A percentile compares a stretch with the other conserved stretches of the same genome.
Evolutionary conservation across 2,888 invertebrate genomes (phyloP).

Genomic region (Kryphioiulus occultus): DNA sequence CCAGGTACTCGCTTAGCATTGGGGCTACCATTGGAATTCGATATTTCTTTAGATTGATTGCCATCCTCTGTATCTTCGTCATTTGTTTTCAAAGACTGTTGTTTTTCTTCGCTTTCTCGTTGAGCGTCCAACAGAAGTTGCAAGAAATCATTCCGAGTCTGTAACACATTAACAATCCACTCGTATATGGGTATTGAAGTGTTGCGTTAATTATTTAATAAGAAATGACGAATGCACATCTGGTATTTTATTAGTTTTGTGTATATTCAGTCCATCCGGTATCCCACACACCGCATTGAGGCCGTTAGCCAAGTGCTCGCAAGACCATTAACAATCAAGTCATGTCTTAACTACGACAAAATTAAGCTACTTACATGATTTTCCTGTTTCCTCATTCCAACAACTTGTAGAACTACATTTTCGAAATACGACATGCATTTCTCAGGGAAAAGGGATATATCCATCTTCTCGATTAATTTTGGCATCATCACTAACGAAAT

Average conservation of each 20-base stretch:
- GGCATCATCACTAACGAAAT: slow-evolving; percentile 33
- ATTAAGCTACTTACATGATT: slow-evolving; percentile 41
- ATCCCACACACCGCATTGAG: too few relatives aligned
- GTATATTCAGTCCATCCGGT: too few relatives aligned
- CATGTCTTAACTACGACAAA: too few relatives aligned
- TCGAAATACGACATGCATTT: slow-evolving; percentile 45
- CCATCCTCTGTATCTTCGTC: not conserved
- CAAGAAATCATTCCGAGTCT: slow-evolving; percentile 46
- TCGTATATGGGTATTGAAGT: too few relatives aligned
- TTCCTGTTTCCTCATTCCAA: slow-evolving; percentile 6
- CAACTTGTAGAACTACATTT: slow-evolving; percentile 44
- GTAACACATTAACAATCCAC: not conserved
- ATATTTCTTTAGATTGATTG: not conserved
- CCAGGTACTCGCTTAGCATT: not conserved
- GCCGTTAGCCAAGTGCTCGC: too few relatives aligned
- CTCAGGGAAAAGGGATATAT: slow-evolving; percentile 40
- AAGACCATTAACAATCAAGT: too few relatives aligned
- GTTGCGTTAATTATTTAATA: too few relatives aligned
- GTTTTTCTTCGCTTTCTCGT: not conserved
- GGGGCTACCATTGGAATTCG: not conserved
- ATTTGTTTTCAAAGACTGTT: not conserved
- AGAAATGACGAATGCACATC: too few relatives aligned
- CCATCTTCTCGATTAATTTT: slow-evolving; percentile 28
- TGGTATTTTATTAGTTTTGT: too few relatives aligned
- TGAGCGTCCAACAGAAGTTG: slow-evolving; percentile 48